Percentiles rank a stretch among this genome's conserved stretches.
These are phyloP conservation scores for Netelia virgata DNA, from an alignment of 2,888 invertebrate genomes.

Conservation along the genomic window DNA sequence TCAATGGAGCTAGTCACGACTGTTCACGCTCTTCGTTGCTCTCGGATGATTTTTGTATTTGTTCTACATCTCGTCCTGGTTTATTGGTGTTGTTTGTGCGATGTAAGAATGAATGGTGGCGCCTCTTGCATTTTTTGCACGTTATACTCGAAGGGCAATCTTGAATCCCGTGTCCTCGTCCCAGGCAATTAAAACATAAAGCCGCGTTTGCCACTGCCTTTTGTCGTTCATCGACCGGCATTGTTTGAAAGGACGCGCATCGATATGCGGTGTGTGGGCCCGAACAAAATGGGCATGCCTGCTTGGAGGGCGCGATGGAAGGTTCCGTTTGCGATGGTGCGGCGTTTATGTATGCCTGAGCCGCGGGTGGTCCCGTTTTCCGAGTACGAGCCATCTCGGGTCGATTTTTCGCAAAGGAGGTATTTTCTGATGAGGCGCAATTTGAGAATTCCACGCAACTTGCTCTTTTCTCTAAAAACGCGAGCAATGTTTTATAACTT, in stretches of 20 bases:
- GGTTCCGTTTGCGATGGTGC: not conserved
- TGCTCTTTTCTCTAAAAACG: conserved; percentile 44
- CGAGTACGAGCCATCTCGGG: not conserved
- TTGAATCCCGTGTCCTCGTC: conserved; percentile 6
- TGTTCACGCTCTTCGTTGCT: not conserved
- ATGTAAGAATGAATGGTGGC: conserved; percentile 22
- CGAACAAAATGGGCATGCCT: not conserved
- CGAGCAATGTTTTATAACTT: conserved; percentile 16
- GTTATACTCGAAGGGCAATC: not conserved
- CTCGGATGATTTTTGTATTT: not conserved
- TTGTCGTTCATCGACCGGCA: not conserved
- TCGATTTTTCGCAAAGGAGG: not conserved
- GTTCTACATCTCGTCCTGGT: not conserved
- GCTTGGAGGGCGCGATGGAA: not conserved
- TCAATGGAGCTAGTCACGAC: not conserved
- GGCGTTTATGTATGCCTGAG: not conserved
- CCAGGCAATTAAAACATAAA: conserved; percentile 49
- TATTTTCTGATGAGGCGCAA: not conserved
- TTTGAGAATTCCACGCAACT: conserved; percentile 7
- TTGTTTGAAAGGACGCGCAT: not conserved
- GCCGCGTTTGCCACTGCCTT: not conserved
- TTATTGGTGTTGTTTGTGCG: not conserved
- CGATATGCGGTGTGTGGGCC: not conserved
- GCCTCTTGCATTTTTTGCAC: conserved; percentile 9
- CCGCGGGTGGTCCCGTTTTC: not conserved